These are phyloP conservation scores for Dryococelus australis DNA, from an alignment of 2,888 invertebrate species.

Conservation along the genomic window DNA sequence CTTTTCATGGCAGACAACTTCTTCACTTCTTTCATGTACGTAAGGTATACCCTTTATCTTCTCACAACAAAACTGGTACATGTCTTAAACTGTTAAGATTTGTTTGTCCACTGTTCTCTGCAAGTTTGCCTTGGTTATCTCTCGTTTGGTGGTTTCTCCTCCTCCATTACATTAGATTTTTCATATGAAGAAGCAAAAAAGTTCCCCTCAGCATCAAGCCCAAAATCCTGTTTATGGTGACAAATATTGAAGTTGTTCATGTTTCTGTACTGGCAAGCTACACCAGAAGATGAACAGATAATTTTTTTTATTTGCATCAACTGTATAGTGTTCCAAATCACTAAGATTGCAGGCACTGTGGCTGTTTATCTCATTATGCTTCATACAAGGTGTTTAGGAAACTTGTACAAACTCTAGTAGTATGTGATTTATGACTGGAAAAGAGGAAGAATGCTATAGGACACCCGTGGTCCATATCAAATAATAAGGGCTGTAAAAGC, in stretches of 20 bases:
- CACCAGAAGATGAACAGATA: neutral
- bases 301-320: neutral
- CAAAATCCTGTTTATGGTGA: slow-evolving; percentile 18
- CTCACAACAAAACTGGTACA: slow-evolving; percentile 5
- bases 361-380: neutral
- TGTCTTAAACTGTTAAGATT: neutral
- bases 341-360: neutral
- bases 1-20: slow-evolving; percentile 17
- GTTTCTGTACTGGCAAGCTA: slow-evolving; percentile 4
- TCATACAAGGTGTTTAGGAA: neutral
- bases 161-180: neutral
- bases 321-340: neutral
- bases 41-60: neutral
- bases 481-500: no score
- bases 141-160: neutral
- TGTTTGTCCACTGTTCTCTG: neutral
- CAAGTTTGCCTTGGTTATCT: slow-evolving; percentile 21
- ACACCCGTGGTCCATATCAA: no score
- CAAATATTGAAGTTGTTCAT: neutral
- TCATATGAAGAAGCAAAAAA: neutral
- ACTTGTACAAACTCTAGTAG: no score
- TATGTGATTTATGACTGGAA: no score
- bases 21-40: neutral
- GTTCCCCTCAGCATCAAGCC: neutral
- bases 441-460: no score